A percentile compares a stretch with the other conserved stretches of the same genome.
phyloP scores from a whole-genome alignment of 1,140 invertebrate genomes.

The Cryptotermes secundus region DNA sequence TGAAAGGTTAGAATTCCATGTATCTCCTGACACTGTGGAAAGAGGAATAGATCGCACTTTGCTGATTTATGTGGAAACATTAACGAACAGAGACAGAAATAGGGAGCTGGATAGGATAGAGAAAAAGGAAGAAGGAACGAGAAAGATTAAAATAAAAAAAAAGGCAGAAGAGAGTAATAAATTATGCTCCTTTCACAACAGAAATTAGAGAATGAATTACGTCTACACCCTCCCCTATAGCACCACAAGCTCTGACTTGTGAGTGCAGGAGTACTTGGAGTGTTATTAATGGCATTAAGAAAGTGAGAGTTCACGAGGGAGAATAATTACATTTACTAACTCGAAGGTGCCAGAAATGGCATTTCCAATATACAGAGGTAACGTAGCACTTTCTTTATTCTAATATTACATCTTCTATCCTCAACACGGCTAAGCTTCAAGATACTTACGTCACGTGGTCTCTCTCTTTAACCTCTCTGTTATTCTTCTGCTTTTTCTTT shows the following conservation, averaged over 20 bases:
- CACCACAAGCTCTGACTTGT: background rate
- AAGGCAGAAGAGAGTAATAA: slow-evolving; percentile 13
- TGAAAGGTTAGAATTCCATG: background rate
- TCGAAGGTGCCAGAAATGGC: slow-evolving; percentile 17
- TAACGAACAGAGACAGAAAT: background rate
- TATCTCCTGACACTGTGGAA: background rate
- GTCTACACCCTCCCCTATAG: background rate
- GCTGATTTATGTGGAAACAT: slow-evolving; percentile 7
- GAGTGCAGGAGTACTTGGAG: background rate
- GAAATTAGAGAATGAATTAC: slow-evolving; percentile 20
- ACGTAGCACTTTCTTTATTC: slow-evolving; percentile 4
- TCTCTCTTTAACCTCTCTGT: background rate
- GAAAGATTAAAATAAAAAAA: background rate
- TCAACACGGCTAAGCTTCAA: background rate
- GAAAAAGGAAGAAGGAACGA: background rate
- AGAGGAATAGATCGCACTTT: background rate
- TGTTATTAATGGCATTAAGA: slow-evolving; percentile 18
- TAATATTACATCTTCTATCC: background rate
- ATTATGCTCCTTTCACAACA: slow-evolving; percentile 19
- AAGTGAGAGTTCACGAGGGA: background rate
- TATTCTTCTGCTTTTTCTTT: no score
- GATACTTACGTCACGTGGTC: background rate
- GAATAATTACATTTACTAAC: slow-evolving; percentile 15
- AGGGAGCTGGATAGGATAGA: background rate
- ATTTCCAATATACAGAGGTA: slow-evolving; percentile 10